These are phyloP conservation scores for Eubasilissa regina DNA, from an alignment of 1,140 invertebrate species.

Conservation along the genomic window DNA sequence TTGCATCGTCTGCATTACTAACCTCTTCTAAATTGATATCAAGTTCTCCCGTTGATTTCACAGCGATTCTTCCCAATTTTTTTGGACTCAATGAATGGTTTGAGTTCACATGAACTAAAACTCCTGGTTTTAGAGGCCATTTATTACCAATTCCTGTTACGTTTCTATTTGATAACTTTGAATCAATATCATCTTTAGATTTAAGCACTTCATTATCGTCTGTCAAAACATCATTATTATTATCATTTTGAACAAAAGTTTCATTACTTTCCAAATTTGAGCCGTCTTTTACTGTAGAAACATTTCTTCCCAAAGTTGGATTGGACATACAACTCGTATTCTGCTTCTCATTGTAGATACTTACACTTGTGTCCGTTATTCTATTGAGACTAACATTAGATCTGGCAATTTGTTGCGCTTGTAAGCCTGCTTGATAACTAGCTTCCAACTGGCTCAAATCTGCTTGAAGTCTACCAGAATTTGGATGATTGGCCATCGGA, in stretches of 20 bases:
- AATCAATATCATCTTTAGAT: constrained; percentile 60
- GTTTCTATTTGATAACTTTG: constrained; percentile 56
- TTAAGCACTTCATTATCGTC: constrained; percentile 48
- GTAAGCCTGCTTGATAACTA: constrained; percentile 55
- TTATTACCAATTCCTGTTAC: constrained; percentile 77
- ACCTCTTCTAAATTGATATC: constrained; percentile 56
- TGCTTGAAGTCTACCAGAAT: constrained; percentile 64
- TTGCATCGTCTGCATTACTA: background rate
- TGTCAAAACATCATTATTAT: constrained; percentile 62
- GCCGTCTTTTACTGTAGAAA: background rate
- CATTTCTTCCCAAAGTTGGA: too few species aligned
- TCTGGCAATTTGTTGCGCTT: constrained; percentile 49
- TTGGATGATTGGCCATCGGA: constrained; percentile 61
- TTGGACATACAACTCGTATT: constrained; percentile 4
- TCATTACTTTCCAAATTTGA: constrained; percentile 61
- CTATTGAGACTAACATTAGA: constrained; percentile 45
- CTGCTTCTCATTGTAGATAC: constrained; percentile 58
- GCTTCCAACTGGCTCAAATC: constrained; percentile 64
- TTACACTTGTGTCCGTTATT: constrained; percentile 62
- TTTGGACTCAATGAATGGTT: constrained; percentile 71
- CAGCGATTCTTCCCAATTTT: constrained; percentile 65
- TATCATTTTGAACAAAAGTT: constrained; percentile 61
- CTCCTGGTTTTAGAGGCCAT: constrained; percentile 91
- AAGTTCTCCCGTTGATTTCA: constrained; percentile 53
- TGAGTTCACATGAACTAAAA: constrained; percentile 87